phyloP scores from a whole-genome alignment of 2,797 vertebrate genomes.

The Mycteria americana region DNA sequence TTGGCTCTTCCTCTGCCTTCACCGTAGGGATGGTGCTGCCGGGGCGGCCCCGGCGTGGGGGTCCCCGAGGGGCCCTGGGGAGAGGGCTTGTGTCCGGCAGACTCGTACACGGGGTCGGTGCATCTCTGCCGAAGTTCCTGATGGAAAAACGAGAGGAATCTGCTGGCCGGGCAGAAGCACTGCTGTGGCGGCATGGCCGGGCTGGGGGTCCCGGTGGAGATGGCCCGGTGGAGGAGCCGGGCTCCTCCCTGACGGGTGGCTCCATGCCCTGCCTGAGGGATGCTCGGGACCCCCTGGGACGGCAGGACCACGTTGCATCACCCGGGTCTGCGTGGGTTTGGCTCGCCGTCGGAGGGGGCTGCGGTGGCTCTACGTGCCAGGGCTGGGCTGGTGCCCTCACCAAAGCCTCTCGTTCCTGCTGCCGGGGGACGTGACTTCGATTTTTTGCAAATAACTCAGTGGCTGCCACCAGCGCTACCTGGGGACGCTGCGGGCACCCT shows the following conservation, averaged over 20 bases:
- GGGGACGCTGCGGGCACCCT: not conserved
- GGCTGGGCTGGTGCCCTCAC: not conserved
- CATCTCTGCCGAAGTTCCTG: not conserved
- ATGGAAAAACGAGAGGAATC: not conserved
- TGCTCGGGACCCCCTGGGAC: not conserved
- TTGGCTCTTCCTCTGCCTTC: not conserved
- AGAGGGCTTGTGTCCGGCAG: not conserved
- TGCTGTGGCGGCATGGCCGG: not conserved
- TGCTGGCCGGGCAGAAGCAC: not conserved
- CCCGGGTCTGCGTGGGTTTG: not conserved
- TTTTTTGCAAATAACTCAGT: not conserved
- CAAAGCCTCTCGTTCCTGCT: not conserved
- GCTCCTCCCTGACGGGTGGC: not conserved
- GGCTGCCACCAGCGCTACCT: not conserved
- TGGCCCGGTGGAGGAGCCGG: rapidly evolving
- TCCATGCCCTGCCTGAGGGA: rapidly evolving
- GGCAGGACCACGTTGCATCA: not conserved
- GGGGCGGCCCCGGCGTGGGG: rapidly evolving
- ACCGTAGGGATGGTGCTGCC: not conserved
- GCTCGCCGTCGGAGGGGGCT: rapidly evolving
- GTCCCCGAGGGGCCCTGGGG: too few species aligned
- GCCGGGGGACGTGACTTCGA: rapidly evolving
- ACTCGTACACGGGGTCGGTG: not conserved
- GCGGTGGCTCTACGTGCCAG: rapidly evolving
- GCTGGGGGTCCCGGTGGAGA: not conserved